phyloP scores from a whole-genome alignment of 2,888 invertebrate species.

The Silvanus unidentatus region DNA sequence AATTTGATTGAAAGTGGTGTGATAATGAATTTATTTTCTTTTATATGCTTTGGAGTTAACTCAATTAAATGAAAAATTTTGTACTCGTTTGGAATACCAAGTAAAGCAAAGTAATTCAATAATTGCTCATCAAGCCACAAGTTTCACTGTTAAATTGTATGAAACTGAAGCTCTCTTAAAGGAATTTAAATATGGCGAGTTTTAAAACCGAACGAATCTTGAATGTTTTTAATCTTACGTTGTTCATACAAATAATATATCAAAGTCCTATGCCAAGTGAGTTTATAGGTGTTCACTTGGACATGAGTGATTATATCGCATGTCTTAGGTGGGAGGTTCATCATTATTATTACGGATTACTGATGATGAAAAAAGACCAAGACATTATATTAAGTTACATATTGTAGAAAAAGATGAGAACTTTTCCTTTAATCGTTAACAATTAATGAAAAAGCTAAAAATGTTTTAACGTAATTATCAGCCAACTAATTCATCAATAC shows the following conservation, averaged over 20 bases:
- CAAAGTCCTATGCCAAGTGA: slow-evolving; percentile 38
- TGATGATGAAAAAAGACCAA: slow-evolving; percentile 21
- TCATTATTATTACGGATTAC: slow-evolving; percentile 27
- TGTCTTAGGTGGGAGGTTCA: slow-evolving; percentile 34
- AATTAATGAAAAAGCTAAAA: slow-evolving; percentile 23
- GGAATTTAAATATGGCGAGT: slow-evolving; percentile 67
- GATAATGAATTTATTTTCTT: slow-evolving; percentile 7
- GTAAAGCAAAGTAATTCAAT: too few relatives aligned
- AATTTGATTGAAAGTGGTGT: slow-evolving; percentile 20
- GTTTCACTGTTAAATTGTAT: too few relatives aligned
- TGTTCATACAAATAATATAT: slow-evolving; percentile 42
- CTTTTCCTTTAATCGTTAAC: slow-evolving; percentile 21
- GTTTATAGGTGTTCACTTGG: slow-evolving; percentile 39
- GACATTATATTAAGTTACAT: slow-evolving; percentile 7
- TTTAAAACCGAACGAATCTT: slow-evolving; percentile 36
- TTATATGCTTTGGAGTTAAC: too few relatives aligned
- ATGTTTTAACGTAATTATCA: slow-evolving; percentile 20
- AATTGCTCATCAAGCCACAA: too few relatives aligned
- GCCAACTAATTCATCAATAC: slow-evolving; percentile 4
- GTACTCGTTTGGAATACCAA: too few relatives aligned
- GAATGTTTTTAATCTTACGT: slow-evolving; percentile 38
- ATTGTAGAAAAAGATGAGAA: slow-evolving; percentile 18
- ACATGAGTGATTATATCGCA: slow-evolving; percentile 42
- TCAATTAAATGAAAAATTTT: too few relatives aligned
- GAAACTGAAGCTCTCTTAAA: slow-evolving; percentile 16